Percentiles rank a stretch among this genome's conserved stretches.
Evolutionary conservation across 1,140 invertebrate genomes (phyloP).

Genomic region (Cheumatopsyche charites): DNA sequence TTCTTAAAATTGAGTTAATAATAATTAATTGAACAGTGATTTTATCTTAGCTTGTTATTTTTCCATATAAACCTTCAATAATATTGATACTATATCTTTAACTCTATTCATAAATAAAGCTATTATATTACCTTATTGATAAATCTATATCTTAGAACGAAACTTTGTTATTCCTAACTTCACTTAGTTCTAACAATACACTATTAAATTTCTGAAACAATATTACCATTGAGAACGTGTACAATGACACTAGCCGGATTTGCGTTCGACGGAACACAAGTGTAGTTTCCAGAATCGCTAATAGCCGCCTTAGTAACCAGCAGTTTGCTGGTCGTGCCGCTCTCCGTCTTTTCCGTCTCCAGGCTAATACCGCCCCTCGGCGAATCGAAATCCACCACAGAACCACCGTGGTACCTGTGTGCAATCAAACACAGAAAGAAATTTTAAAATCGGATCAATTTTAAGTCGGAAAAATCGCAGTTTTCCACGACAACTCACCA

Average conservation of each 20-base stretch:
- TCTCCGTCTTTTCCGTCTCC: conserved; percentile 89
- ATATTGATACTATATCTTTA: too few relatives aligned
- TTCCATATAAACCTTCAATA: too few relatives aligned
- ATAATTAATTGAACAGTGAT: too few relatives aligned
- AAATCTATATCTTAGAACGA: too few relatives aligned
- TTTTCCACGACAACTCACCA: conserved; percentile 63
- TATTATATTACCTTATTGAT: too few relatives aligned
- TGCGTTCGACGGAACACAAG: conserved; percentile 85
- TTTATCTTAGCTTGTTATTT: too few relatives aligned
- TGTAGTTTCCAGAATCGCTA: conserved; percentile 88
- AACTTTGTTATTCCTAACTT: too few relatives aligned
- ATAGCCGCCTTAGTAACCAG: conserved; percentile 85
- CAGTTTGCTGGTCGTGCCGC: conserved; percentile 85
- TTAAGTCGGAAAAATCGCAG: background rate
- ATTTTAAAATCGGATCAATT: background rate
- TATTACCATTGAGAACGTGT: conserved; percentile 87
- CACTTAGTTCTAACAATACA: too few relatives aligned
- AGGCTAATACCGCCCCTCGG: conserved; percentile 84
- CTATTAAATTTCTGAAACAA: too few relatives aligned
- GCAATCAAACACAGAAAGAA: background rate
- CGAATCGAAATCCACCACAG: conserved; percentile 85
- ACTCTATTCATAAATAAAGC: too few relatives aligned
- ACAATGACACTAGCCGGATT: conserved; percentile 85
- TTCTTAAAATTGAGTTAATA: too few relatives aligned
- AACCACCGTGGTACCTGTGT: conserved; percentile 74